Evolutionary conservation across 2,113 vertebrate genomes (phyloP).

Genomic region (Onychorhynchus coronatus): DNA sequence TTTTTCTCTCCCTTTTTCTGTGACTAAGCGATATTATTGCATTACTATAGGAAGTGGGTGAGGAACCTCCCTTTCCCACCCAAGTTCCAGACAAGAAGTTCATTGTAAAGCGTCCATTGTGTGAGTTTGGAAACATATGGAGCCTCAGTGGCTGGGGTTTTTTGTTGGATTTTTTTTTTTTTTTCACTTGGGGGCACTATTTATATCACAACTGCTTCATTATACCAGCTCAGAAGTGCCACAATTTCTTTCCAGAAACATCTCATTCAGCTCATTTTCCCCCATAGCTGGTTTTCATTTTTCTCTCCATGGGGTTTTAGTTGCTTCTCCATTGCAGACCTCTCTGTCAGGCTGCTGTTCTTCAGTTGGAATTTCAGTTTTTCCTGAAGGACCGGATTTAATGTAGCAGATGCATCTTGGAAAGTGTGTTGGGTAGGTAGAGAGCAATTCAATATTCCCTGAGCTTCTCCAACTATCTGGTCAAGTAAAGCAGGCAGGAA

Average conservation of each 20-base stretch:
- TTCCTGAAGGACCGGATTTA: background rate
- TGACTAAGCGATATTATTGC: background rate
- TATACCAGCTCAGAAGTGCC: background rate
- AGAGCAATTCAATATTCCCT: background rate
- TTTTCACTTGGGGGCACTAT: background rate
- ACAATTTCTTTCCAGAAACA: background rate
- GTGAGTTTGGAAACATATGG: background rate
- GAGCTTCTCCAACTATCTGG: background rate
- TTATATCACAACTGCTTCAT: background rate
- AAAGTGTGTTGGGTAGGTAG: background rate
- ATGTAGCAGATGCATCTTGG: background rate
- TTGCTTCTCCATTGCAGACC: background rate
- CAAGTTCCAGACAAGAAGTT: background rate
- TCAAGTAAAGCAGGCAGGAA: background rate
- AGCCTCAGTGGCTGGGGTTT: background rate
- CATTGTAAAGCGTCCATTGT: background rate
- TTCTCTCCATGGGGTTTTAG: background rate
- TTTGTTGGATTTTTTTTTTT: background rate
- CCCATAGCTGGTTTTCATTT: background rate
- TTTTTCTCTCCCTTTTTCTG: slow-evolving; percentile 19
- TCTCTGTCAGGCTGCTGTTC: background rate
- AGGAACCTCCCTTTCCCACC: background rate
- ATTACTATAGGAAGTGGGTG: background rate
- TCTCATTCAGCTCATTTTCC: background rate
- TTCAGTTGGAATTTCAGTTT: background rate